Evolutionary conservation across 1,140 invertebrate genomes (phyloP).

Genomic region (Mercenaria mercenaria): DNA sequence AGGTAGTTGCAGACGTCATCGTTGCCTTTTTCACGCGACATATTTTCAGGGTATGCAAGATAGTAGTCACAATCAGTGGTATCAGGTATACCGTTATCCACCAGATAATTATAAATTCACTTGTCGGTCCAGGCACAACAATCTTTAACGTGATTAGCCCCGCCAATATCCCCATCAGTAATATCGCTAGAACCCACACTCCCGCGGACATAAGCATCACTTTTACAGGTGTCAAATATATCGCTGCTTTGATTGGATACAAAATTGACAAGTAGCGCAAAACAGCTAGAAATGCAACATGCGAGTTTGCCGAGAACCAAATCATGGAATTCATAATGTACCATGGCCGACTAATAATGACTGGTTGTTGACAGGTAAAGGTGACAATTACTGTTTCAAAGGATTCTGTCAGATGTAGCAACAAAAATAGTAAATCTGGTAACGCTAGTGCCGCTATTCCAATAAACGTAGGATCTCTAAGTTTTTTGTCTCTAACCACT

Average conservation of each 20-base stretch:
- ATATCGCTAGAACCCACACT: slow-evolving; percentile 18
- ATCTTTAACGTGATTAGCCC: slow-evolving; percentile 8
- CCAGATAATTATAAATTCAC: slow-evolving; percentile 53
- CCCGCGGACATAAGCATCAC: slow-evolving; percentile 30
- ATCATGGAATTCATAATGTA: slow-evolving; percentile 31
- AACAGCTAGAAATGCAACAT: slow-evolving; percentile 48
- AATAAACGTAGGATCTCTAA: slow-evolving; percentile 57
- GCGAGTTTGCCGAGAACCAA: slow-evolving; percentile 61
- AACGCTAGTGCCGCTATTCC: slow-evolving; percentile 40
- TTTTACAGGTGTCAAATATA: neutral
- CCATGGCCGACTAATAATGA: neutral
- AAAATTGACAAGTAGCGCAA: slow-evolving; percentile 44
- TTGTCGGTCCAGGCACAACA: neutral
- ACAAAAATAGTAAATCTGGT: slow-evolving; percentile 38
- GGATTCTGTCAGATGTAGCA: neutral
- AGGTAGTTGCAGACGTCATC: neutral
- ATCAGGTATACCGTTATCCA: slow-evolving; percentile 57
- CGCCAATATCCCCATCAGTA: slow-evolving; percentile 28
- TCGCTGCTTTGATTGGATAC: neutral
- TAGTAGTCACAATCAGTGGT: slow-evolving; percentile 36
- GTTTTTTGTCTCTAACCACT: slow-evolving; percentile 25
- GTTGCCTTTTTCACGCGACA: slow-evolving; percentile 8
- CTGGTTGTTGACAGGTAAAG: neutral
- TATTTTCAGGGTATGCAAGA: slow-evolving; percentile 44
- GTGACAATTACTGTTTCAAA: slow-evolving; percentile 34